A percentile compares a stretch with the other conserved stretches of the same genome.
Evolutionary conservation across 2,888 invertebrate species (phyloP).

Genomic region (Saturnia japonica): DNA sequence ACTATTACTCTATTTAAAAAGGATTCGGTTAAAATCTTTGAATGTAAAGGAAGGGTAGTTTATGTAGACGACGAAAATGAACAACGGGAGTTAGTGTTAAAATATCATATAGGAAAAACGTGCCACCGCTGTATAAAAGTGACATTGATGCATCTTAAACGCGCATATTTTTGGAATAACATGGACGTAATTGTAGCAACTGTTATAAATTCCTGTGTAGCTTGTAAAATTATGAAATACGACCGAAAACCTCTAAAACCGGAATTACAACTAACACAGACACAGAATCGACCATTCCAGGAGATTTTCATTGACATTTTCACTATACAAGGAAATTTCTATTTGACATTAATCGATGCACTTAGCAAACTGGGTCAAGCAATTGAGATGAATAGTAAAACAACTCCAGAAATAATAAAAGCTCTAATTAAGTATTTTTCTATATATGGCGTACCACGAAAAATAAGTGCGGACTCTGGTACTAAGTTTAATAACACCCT

Average conservation of each 20-base stretch:
- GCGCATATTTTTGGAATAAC: not conserved
- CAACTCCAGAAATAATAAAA: not conserved
- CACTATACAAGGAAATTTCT: no score
- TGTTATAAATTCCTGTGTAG: not conserved
- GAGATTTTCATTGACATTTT: conserved; percentile 37
- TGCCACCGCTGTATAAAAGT: conserved; percentile 1
- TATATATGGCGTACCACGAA: no score
- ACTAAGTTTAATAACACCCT: conserved; percentile 30
- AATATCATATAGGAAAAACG: not conserved
- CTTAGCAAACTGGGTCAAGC: conserved; percentile 41
- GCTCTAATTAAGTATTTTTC: not conserved
- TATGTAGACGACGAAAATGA: not conserved
- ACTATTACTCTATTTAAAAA: no score
- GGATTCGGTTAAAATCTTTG: no score
- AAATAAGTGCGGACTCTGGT: not conserved
- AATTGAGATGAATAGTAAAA: conserved; percentile 23
- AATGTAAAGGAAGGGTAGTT: no score
- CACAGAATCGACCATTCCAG: conserved; percentile 32
- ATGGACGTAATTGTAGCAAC: not conserved
- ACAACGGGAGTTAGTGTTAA: not conserved
- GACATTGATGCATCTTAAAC: not conserved
- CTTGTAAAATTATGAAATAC: conserved; percentile 2
- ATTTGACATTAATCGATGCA: conserved; percentile 34
- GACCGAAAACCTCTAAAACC: not conserved
- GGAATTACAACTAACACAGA: conserved; percentile 31